These are phyloP conservation scores for Acridotheres tristis DNA, from an alignment of 2,797 vertebrate species.

Conservation along the genomic window DNA sequence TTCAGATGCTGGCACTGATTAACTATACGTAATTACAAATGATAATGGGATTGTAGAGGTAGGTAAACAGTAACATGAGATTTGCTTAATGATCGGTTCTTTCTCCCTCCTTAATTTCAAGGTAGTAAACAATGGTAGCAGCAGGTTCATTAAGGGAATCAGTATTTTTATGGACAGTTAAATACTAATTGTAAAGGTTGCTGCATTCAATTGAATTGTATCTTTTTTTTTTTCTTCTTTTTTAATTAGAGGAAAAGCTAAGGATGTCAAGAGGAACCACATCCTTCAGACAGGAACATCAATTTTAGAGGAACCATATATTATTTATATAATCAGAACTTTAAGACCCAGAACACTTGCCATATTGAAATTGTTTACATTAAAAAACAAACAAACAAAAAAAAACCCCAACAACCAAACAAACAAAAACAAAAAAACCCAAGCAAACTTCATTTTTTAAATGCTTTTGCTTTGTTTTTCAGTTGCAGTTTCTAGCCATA, in stretches of 20 bases:
- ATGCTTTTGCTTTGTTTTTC: background rate
- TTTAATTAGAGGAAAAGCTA: constrained; percentile 21
- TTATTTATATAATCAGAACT: background rate
- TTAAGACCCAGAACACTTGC: background rate
- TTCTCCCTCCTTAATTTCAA: background rate
- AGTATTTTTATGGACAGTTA: constrained; percentile 37
- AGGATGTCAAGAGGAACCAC: background rate
- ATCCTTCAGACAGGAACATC: background rate
- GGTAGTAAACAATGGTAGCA: constrained; percentile 9
- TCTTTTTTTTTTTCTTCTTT: background rate
- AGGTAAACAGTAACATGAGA: background rate
- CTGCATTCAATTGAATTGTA: background rate
- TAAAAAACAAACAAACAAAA: background rate
- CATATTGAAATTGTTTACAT: background rate
- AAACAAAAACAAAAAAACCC: background rate
- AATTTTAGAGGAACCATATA: background rate
- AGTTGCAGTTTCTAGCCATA: background rate
- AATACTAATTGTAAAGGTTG: constrained; percentile 16
- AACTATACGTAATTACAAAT: constrained; percentile 24
- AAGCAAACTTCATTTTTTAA: background rate
- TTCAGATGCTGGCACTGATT: constrained; percentile 6
- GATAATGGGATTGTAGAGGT: background rate
- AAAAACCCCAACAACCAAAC: background rate
- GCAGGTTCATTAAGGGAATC: constrained; percentile 41
- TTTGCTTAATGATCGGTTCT: background rate